These are phyloP conservation scores for Enteromius afrohamiltoni DNA, from an alignment of 2,797 vertebrate species.

Conservation along the genomic window DNA sequence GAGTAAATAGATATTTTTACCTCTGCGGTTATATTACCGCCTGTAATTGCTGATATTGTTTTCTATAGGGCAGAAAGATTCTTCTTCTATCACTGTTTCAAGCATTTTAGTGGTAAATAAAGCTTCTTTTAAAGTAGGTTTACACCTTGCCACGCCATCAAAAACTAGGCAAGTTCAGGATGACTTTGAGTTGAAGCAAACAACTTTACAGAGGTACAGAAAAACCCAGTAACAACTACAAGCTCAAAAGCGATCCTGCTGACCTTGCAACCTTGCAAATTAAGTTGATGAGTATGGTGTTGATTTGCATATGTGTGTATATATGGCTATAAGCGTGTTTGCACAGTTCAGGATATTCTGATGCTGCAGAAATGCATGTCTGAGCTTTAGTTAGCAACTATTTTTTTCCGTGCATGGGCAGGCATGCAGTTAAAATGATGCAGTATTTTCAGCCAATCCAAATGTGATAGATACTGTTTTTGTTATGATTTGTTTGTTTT, in stretches of 20 bases:
- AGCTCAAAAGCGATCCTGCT: background rate
- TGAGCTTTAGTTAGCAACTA: background rate
- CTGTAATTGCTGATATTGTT: conserved; percentile 12
- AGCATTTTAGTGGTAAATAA: background rate
- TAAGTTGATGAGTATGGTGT: background rate
- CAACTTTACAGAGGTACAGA: background rate
- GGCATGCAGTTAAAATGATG: background rate
- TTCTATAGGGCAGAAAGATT: background rate
- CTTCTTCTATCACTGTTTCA: background rate
- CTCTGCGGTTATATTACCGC: conserved; percentile 9
- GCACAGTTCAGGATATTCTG: conserved; percentile 19
- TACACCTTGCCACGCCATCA: background rate
- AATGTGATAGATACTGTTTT: background rate
- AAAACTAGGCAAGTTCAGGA: background rate
- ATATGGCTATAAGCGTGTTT: conserved; percentile 38
- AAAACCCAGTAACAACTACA: background rate
- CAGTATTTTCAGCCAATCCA: background rate
- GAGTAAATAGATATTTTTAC: conserved; percentile 41
- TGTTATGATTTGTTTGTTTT: background rate
- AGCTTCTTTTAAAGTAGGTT: background rate
- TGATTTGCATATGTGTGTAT: conserved; percentile 5
- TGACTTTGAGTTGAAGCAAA: background rate
- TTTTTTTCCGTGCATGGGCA: conserved; percentile 1
- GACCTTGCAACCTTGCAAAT: conserved; percentile 41
- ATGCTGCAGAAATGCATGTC: conserved; percentile 39